Evolutionary conservation across 1,140 invertebrate genomes (phyloP), one percentile per base, ranked within the genome.

Genomic region (Saxidomus purpurata): DNA sequence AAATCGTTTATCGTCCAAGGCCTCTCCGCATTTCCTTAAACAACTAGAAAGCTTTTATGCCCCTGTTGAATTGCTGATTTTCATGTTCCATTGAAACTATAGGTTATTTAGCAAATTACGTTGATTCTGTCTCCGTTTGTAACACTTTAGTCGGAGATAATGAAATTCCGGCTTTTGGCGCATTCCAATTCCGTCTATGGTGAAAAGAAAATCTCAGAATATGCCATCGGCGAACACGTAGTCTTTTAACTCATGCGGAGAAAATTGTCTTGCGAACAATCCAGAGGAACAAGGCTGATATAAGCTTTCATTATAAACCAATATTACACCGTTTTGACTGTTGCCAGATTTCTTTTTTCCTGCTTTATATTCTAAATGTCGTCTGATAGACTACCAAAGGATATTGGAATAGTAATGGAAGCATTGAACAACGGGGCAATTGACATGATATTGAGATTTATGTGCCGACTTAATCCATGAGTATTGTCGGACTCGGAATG

Each of bases 231-330:
- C 25, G 22, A 3, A 9, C 22, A 25, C 55, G 43, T 67, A 22
- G 55, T 36, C 31, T 40, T 6, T 59, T 43, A 8, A 63, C 19
- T 82, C 80, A 67, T 82, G 59, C 59, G n/a, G 59, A 82, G 55
- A 82, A 67, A 59, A 82, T 82, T 82, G 80, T 67, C 80, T 82
- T 59, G 4, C 38, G 17, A 40, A 36, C 36, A 31, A 67, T 59
- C 36, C 28, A 55, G 55, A 28, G 9, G 22, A 67, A 52, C 52
- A 80, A 4, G 31, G 25, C n/a, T 25, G 8, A 25, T 80, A 80
- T 80, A 31, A 82, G 55, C 28, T 34, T 31, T 79, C 11, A 49
- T 47, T 79, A 49, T 55, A 47, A 47, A 55, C 28, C 43, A 34
- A 52, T 34, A 55, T 79, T 25, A 31, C 25, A 40, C 40, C n/a